Conservation (phyloP, 2,797 vertebrate species). For the Rhyacichthys aspro region DNA sequence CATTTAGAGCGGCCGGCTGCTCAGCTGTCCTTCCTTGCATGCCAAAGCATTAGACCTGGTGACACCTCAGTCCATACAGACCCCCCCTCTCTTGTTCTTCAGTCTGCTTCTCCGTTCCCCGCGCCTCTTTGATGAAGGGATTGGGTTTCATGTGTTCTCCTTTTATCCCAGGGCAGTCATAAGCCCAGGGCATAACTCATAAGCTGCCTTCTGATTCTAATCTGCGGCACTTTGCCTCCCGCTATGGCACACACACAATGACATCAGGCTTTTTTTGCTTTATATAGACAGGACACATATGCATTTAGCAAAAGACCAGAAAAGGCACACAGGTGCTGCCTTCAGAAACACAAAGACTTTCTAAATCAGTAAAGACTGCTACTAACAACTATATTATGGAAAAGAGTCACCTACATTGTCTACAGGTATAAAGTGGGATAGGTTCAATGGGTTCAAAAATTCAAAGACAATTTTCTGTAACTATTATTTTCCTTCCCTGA, state of each 20-base stretch:
- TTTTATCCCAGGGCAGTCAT: slow-evolving; percentile 81
- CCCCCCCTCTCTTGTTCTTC: slow-evolving; percentile 36
- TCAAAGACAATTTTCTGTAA: slow-evolving; percentile 3
- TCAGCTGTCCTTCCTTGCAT: slow-evolving; percentile 80
- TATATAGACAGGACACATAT: slow-evolving; percentile 24
- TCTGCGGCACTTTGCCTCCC: slow-evolving; percentile 60
- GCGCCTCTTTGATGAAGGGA: slow-evolving; percentile 83
- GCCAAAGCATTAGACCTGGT: slow-evolving; percentile 74
- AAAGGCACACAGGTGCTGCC: slow-evolving; percentile 31
- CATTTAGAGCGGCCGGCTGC: slow-evolving; percentile 69
- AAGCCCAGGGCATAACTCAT: slow-evolving; percentile 79
- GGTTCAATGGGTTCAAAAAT: slow-evolving; percentile 8
- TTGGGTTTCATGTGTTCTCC: slow-evolving; percentile 81
- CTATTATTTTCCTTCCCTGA: slow-evolving; percentile 11
- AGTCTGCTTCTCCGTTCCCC: slow-evolving; percentile 63
- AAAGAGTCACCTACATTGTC: neutral
- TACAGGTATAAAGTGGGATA: slow-evolving; percentile 16
- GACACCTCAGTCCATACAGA: slow-evolving; percentile 70
- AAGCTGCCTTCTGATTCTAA: slow-evolving; percentile 78
- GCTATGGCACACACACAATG: slow-evolving; percentile 58
- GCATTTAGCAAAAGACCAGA: slow-evolving; percentile 18
- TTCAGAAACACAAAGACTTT: slow-evolving; percentile 31
- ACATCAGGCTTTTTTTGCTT: slow-evolving; percentile 54
- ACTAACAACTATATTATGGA: neutral
- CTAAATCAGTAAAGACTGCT: slow-evolving; percentile 6